Base-by-base conservation (phyloP, 2,888 invertebrate species). In the Troides oblongomaculatus region DNA sequence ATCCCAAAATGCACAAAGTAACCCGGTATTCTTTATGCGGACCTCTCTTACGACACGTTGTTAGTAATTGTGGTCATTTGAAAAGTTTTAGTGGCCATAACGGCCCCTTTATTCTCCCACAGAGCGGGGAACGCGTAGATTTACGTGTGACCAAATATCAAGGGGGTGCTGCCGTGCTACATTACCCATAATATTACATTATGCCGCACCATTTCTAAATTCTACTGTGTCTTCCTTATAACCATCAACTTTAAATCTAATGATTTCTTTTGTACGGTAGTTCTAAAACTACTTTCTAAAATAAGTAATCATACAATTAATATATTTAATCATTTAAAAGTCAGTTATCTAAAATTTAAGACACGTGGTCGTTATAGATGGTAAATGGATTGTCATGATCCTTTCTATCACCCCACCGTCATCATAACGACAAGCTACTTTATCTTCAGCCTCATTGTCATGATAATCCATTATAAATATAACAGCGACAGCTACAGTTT, bases 71-170 rank as follows among this genome's bases (percentile, higher is more conserved):
- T 64, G 67, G 66, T 70, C 70, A 67, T 70, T 70, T 67, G 70
- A 70, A 70, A 67, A 70, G 60, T 70, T 70, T 70, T 70, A 70
- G 67, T 70, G 70, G 70, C 64, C 23, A 70, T 70, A 67, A 70
- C 64, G 53, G 70, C 56, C 70, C 64, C 57, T 70, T 70, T 70
- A 70, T 70, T 70, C 61, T 67, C 60, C 64, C 70, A 61, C 57
- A 30, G 70, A 64, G 66, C 60, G 66, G 60, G 57, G 60, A 46
- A 57, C 64, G 70, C 66, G 70, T 70, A 70, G 67, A 70, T 70
- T 70, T 67, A 70, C 67, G 70, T 67, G 66, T 70, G 66, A 67
- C 66, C 66, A 67, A 67, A 64, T 67, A 70, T 70, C 70, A 70
- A 67, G 67, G 61, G 64, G 67, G 64, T 60, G 70, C 53, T 56